Base-by-base conservation (phyloP, 2,888 invertebrate species). In the Trisateles emortualis region DNA sequence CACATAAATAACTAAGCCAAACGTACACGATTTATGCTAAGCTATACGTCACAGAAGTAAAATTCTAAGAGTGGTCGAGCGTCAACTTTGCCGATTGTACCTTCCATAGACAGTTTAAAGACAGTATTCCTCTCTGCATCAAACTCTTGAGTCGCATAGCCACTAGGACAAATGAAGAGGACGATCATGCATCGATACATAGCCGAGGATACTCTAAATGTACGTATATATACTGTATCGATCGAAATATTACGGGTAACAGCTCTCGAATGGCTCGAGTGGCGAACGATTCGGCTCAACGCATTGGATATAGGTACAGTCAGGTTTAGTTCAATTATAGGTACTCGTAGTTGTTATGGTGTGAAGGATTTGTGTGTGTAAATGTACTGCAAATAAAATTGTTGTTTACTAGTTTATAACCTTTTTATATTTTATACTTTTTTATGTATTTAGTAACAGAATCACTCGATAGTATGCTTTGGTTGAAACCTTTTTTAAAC, bases 201-300 rank as follows among this genome's bases (percentile, higher is more conserved):
- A 67, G 45, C 56, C 59, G 70, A 74, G 64, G 64, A 68, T 33
- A 22, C 33, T 43, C 30, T n/a, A 10, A 39, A 38, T 55, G 62
- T 58, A n/a, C n/a, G n/a, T n/a, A n/a, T n/a, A n/a, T n/a, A n/a
- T n/a, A n/a, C 58, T 61, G 53, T 59, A 77, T 76, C 72, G 73
- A 76, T 72, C 44, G 51, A 62, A 68, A 75, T 76, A 78, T 76
- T 75, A 72, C 67, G 66, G 74, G 69, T 72, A 76, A 72, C 65
- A 55, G 65, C 67, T 41, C 78, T 81, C 24, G 26, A 44, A 0
- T 48, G 46, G 52, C 51, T 53, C 38, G 51, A 70, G 72, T 68
- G 64, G 58, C n/a, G 40, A 45, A 54, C 48, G 44, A 47, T 47
- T 40, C 38, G 52, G 47, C 39, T 59, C 40, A 19, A 39, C 26